These are phyloP conservation scores for Sparidentex hasta DNA, from an alignment of 2,797 vertebrate genomes.

Conservation along the genomic window DNA sequence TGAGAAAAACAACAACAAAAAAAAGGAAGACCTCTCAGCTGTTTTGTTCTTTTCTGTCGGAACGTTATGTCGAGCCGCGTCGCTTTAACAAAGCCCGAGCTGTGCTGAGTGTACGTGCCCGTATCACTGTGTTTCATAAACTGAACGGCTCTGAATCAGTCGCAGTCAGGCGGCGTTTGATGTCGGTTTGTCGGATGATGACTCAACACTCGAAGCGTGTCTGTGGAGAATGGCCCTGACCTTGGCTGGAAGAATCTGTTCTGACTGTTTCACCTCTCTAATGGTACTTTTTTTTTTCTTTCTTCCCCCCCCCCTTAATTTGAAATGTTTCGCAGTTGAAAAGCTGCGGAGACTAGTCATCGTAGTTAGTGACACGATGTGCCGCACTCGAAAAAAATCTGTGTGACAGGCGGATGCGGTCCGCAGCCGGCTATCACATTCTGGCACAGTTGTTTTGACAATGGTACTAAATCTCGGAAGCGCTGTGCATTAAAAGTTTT, in stretches of 20 bases:
- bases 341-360: constrained; percentile 55
- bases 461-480: constrained; percentile 57
- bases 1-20: constrained; percentile 6
- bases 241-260: constrained; percentile 69
- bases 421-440: constrained; percentile 37
- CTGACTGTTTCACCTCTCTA: constrained; percentile 68
- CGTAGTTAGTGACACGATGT: constrained; percentile 51
- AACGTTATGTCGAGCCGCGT: constrained; percentile 42
- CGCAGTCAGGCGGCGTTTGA: constrained; percentile 65
- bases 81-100: constrained; percentile 39
- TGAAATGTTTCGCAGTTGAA: constrained; percentile 26
- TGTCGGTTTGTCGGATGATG: constrained; percentile 69
- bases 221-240: constrained; percentile 66
- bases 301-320: background rate
- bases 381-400: constrained; percentile 32
- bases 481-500: constrained; percentile 29
- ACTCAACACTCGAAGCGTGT: constrained; percentile 72
- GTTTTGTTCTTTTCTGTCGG: constrained; percentile 49
- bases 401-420: constrained; percentile 41
- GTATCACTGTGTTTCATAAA: constrained; percentile 77
- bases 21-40: constrained; percentile 36
- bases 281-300: constrained; percentile 41
- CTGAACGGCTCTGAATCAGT: constrained; percentile 68
- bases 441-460: constrained; percentile 43
- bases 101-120: constrained; percentile 56